These are phyloP conservation scores for Spea bombifrons DNA, from an alignment of 2,113 vertebrate genomes.

Conservation along the genomic window DNA sequence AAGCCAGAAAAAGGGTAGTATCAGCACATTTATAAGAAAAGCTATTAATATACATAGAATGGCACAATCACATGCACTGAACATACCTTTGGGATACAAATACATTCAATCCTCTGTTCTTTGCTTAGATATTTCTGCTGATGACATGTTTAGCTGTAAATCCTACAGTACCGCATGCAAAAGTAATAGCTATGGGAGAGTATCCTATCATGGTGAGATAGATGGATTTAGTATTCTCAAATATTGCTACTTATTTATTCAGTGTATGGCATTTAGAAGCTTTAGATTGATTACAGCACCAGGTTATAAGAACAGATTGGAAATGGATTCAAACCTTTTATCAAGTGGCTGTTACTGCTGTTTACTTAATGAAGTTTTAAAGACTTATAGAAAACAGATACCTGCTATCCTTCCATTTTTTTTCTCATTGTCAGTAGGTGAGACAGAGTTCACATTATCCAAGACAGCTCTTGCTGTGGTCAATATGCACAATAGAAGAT, in stretches of 20 bases:
- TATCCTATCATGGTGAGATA: slow-evolving; percentile 14
- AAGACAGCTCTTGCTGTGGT: slow-evolving; percentile 35
- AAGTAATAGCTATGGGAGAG: slow-evolving; percentile 25
- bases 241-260: slow-evolving; percentile 37
- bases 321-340: slow-evolving; percentile 43
- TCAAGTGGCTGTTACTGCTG: slow-evolving; percentile 39
- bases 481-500: slow-evolving; percentile 32
- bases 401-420: slow-evolving; percentile 31
- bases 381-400: slow-evolving; percentile 44
- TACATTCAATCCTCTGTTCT: slow-evolving; percentile 25
- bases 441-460: slow-evolving; percentile 39
- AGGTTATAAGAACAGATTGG: slow-evolving; percentile 41
- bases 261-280: slow-evolving; percentile 37
- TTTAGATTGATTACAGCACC: slow-evolving; percentile 32
- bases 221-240: slow-evolving; percentile 34
- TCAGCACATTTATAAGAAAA: slow-evolving; percentile 30
- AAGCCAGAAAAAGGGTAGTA: not conserved
- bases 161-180: slow-evolving; percentile 2
- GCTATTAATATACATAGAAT: slow-evolving; percentile 26
- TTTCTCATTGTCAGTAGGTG: slow-evolving; percentile 26
- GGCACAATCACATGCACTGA: slow-evolving; percentile 19
- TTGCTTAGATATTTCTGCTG: slow-evolving; percentile 13
- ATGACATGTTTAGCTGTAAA: slow-evolving; percentile 23
- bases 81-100: slow-evolving; percentile 10
- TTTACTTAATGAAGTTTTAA: slow-evolving; percentile 41